Conservation (phyloP, 2,888 invertebrate species). For the Agonopterix arenella region DNA sequence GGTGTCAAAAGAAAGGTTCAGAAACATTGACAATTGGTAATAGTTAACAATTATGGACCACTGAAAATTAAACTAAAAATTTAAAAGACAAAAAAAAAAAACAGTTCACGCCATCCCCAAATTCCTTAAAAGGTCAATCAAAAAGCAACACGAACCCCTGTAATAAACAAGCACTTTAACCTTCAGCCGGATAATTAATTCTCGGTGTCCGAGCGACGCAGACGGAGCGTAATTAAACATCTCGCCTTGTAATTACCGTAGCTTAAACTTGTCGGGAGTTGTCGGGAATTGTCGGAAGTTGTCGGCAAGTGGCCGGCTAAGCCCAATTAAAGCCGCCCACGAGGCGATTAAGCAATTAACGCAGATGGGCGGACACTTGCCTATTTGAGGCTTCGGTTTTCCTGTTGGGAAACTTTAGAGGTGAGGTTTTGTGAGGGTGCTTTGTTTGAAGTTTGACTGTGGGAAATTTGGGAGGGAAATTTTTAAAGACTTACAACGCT, state of each 20-base stretch:
- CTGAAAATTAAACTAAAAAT: neutral
- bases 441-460: neutral
- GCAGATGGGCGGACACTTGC: conserved; percentile 61
- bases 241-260: conserved; percentile 70
- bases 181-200: conserved; percentile 59
- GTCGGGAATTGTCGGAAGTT: conserved; percentile 43
- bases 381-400: conserved; percentile 53
- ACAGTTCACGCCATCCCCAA: neutral
- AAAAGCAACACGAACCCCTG: conserved; percentile 35
- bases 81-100: neutral
- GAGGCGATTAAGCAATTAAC: conserved; percentile 74
- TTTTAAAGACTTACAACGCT: no score
- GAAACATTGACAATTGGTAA: no score
- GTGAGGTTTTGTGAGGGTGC: neutral
- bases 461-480: no score
- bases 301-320: conserved; percentile 48
- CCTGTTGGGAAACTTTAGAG: conserved; percentile 9
- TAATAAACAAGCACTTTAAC: conserved; percentile 25
- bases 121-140: conserved; percentile 17
- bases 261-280: conserved; percentile 36
- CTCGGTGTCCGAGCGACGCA: conserved; percentile 41
- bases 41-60: no score
- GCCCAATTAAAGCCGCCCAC: conserved; percentile 63
- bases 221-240: conserved; percentile 68
- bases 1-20: no score